Conservation (phyloP, 2,888 invertebrate genomes). For the Xestia ashworthii region DNA sequence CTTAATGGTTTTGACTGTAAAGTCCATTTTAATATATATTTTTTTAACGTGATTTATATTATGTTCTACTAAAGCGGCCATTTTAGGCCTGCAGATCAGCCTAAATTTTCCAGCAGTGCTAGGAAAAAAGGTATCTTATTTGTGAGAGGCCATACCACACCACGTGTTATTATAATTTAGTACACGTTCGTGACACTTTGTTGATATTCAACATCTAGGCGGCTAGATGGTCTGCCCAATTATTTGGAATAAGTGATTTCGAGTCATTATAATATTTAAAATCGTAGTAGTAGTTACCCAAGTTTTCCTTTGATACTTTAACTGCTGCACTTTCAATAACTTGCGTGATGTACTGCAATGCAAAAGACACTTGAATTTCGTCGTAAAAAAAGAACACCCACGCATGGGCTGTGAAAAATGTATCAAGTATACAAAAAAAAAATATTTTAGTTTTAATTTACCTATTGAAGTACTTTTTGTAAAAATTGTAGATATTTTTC, state of each 20-base stretch:
- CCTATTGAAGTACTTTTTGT: no score
- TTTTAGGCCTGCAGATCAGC: no score
- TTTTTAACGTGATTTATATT: no score
- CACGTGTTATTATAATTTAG: neutral
- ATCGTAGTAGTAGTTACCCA: constrained; percentile 67
- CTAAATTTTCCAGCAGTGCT: neutral
- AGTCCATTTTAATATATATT: no score
- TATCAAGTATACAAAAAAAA: neutral
- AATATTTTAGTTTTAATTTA: neutral
- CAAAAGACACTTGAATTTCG: neutral
- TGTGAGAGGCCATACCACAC: neutral
- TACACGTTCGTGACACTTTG: neutral
- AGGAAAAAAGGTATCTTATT: neutral
- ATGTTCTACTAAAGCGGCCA: no score
- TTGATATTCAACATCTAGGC: neutral
- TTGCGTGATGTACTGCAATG: constrained; percentile 72
- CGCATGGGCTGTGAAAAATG: neutral
- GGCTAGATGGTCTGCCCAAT: neutral
- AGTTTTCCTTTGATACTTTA: constrained; percentile 59
- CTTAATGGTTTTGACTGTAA: no score
- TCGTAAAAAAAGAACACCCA: neutral
- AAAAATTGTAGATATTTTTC: neutral
- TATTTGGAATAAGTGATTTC: neutral
- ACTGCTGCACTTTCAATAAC: constrained; percentile 49
- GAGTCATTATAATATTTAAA: neutral